Percentiles rank a stretch among this genome's conserved stretches.
Conservation (phyloP, 2,888 invertebrate genomes). For the Callinectes sapidus region DNA sequence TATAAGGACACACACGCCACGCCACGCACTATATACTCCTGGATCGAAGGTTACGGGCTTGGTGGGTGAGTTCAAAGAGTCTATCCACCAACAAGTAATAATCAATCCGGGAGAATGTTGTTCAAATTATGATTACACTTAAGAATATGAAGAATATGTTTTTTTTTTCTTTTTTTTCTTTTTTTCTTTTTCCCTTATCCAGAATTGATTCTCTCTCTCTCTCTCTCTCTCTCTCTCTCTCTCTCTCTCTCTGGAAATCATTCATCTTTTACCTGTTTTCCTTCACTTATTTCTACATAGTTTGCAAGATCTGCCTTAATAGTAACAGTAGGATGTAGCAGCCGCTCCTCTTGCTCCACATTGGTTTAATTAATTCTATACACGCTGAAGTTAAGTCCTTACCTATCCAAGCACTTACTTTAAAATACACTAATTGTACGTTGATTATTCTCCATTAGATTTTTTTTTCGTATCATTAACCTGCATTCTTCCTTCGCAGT, state of each 20-base stretch:
- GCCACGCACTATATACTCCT: no score
- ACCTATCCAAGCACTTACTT: not conserved
- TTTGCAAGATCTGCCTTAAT: no score
- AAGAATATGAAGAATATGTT: no score
- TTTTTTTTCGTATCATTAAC: not conserved
- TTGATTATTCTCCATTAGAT: not conserved
- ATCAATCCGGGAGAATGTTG: not conserved
- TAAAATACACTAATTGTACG: not conserved
- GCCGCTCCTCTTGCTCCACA: not conserved
- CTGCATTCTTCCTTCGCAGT: not conserved
- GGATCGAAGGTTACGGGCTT: no score
- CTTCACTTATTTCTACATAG: not conserved
- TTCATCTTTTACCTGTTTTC: not conserved
- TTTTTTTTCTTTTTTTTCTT: no score
- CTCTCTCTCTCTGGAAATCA: constrained; percentile 27
- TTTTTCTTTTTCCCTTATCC: not conserved
- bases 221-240: constrained; percentile 40
- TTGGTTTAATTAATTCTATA: not conserved
- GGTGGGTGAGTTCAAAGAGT: no score
- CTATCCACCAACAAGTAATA: not conserved
- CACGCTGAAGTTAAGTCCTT: not conserved
- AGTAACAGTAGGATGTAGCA: not conserved
- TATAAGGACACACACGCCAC: no score
- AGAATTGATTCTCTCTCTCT: not conserved
- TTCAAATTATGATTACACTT: no score